Evolutionary conservation across 1,140 invertebrate genomes (phyloP).

Genomic region (Drosophila eugracilis): DNA sequence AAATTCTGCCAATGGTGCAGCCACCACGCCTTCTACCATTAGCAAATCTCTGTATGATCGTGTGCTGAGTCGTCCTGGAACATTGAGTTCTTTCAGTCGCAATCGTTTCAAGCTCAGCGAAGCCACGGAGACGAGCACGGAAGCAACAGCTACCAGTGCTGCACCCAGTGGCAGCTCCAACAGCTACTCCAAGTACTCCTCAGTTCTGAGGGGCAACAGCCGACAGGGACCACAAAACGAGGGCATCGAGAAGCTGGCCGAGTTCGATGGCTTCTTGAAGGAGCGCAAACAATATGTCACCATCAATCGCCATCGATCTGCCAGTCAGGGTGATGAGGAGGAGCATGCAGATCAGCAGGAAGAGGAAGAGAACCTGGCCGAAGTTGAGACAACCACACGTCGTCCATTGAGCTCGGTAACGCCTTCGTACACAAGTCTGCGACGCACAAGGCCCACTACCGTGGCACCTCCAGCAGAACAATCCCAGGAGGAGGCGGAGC

Average conservation of each 20-base stretch:
- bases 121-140: constrained; percentile 16
- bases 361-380: constrained; percentile 62
- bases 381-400: constrained; percentile 39
- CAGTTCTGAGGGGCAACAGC: constrained; percentile 86
- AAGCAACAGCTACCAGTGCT: background rate
- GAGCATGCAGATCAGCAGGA: constrained; percentile 78
- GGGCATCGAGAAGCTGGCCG: constrained; percentile 87
- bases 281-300: constrained; percentile 86
- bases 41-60: constrained; percentile 91
- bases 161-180: constrained; percentile 2
- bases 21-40: constrained; percentile 85
- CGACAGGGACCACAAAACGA: constrained; percentile 90
- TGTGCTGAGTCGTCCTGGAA: constrained; percentile 86
- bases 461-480: constrained; percentile 69
- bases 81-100: constrained; percentile 62
- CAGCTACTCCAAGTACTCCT: constrained; percentile 78
- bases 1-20: constrained; percentile 42
- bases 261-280: constrained; percentile 85
- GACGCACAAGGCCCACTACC: constrained; percentile 87
- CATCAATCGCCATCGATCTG: constrained; percentile 85
- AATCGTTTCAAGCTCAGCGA: constrained; percentile 53
- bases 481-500: constrained; percentile 64
- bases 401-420: constrained; percentile 63
- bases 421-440: constrained; percentile 89
- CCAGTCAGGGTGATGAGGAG: constrained; percentile 27